Evolutionary conservation across 2,888 invertebrate species (phyloP).

Genomic region (Beris morrisii): DNA sequence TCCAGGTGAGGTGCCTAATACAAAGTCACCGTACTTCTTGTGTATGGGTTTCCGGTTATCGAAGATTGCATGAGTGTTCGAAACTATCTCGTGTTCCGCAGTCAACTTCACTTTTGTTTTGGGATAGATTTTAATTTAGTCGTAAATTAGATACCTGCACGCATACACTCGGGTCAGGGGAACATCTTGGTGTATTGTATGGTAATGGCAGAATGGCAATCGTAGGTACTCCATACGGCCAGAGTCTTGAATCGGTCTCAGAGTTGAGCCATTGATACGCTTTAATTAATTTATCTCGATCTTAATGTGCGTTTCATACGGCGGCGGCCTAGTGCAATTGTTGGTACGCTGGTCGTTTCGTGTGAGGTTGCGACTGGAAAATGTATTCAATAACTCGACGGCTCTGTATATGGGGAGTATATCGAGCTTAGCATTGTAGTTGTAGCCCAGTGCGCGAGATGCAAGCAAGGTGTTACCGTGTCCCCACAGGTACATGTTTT

Average conservation of each 20-base stretch:
- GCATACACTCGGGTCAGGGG: constrained; percentile 26
- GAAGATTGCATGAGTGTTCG: too few relatives aligned
- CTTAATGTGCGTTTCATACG: constrained; percentile 37
- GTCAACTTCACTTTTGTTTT: constrained; percentile 39
- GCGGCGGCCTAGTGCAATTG: constrained; percentile 17
- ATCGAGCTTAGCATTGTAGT: too few relatives aligned
- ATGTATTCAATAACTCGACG: constrained; percentile 16
- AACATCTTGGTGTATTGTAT: constrained; percentile 25
- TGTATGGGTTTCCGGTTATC: too few relatives aligned
- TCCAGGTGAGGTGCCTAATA: too few relatives aligned
- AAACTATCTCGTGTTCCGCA: too few relatives aligned
- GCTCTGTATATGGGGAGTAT: too few relatives aligned
- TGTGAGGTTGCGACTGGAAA: constrained; percentile 19
- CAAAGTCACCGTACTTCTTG: too few relatives aligned
- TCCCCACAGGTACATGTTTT: background rate
- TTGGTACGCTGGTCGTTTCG: constrained; percentile 18
- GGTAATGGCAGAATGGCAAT: constrained; percentile 22
- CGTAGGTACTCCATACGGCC: background rate
- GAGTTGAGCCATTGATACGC: constrained; percentile 35
- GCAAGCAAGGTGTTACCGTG: background rate
- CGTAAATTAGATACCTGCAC: constrained; percentile 38
- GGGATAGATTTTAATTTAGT: constrained; percentile 37
- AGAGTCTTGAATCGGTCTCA: constrained; percentile 1
- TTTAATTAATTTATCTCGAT: constrained; percentile 39
- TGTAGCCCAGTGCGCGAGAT: background rate